Base-by-base conservation (phyloP, 2,113 vertebrate species). In the Myotis lucifugus region DNA sequence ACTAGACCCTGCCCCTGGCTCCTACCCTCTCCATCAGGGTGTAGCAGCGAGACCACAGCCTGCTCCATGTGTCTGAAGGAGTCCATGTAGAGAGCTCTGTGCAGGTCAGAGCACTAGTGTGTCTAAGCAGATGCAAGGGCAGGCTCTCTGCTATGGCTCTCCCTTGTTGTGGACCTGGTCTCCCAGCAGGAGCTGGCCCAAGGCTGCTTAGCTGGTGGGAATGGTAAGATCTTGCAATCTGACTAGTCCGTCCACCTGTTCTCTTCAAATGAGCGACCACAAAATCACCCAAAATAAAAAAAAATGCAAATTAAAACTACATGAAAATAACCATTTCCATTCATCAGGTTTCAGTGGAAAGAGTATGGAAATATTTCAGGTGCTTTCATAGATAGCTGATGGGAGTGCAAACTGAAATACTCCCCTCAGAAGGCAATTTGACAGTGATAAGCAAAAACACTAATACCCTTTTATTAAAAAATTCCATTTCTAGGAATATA, bases 401-500 rank as follows among this genome's bases (percentile, higher is more conserved):
- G 9, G n/a, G 5, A 56, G 21, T 9, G 25, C 5, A 79, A n/a
- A 69, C 50, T 14, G 5, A 70, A 73, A 37, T 32, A 15, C 59
- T 19, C 46, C 40, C 88, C 50, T 54, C 23, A 29, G 88, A 81
- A 29, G 21, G 88, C 32, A 42, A 64, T 37, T 23, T 90, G 61
- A 19, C 54, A 77, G 34, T 70, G 40, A 66, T 14, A 25, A 59
- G 64, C 42, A 93, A 78, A 93, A 85, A 54, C 14, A 15, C 0
- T 3, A 4, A 50, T 42, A 64, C 8, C 7, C 8, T 93, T 90
- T 90, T 78, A 87, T 46, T 93, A 1, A 74, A 88, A 94, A 79
- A 56, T 54, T 59, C 13, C 37, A 27, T 84, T 96, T 87, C 85
- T 74, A 70, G 48, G 85, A 91, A 78, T 69, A 84, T 83, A 74